Evolutionary conservation across 2,797 vertebrate species (phyloP), one percentile per base, ranked within the genome.

Genomic region (Heterohyrax brucei): DNA sequence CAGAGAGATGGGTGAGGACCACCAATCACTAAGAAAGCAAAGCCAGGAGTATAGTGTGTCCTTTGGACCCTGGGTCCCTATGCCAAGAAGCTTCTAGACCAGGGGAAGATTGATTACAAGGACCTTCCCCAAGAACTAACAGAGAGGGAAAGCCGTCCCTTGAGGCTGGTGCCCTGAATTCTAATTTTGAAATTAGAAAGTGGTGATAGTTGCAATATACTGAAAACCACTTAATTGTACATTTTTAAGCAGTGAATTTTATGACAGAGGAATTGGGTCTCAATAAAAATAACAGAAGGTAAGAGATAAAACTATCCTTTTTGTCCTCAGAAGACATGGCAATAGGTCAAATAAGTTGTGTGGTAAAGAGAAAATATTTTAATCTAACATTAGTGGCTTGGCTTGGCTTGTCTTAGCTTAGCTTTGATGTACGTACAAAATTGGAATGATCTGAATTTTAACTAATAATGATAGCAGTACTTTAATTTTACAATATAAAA

Each of bases 401-500:
- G 53, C 13, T 53, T 53, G 39, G 39, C 39, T 39, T 39, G 39
- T 4, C 53, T 53, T 53, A 5, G 53, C 22, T 61, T 73, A 19
- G 28, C 22, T 46, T 79, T 79, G 56, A 64, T 75, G 0, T 91
- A 79, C 18, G 80, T 14, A 16, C 5, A 91, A 12, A 89, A 83
- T 33, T 62, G 70, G 50, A 79, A 48, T 75, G 5, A 12, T 44
- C 62, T 79, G 8, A 66, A 44, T 68, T 85, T 68, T 3, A 68
- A 85, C 77, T 12, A 39, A 73, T 22, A 44, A 44, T n/a, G 12
- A 72, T 72, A 33, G 21, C 44, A 30, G 61, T 70, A 18, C 19
- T 79, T 86, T 91, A 72, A 73, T 85, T 94, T 86, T 81, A 91
- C 24, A 94, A 86, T 64, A 80, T 1, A 44, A 93, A 39, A 66